Evolutionary conservation across 2,113 vertebrate species (phyloP).

Genomic region (Sylvia atricapilla): DNA sequence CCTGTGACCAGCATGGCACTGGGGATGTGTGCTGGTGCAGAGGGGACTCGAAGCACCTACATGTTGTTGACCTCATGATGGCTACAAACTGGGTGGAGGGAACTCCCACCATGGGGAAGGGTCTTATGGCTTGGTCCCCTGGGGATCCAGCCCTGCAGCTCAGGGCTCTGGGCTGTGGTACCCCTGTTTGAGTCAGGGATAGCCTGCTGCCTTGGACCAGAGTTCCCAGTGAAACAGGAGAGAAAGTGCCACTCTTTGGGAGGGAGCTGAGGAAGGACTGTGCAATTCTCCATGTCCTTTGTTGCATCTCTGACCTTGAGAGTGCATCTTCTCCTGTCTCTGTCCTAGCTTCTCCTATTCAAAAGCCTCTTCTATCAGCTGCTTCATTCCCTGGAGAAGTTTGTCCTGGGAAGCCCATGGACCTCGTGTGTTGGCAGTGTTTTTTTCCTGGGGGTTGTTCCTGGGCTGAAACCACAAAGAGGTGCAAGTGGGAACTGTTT

Average conservation of each 20-base stretch:
- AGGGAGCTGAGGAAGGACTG: neutral
- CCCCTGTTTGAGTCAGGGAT: neutral
- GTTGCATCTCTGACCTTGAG: neutral
- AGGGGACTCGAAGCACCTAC: neutral
- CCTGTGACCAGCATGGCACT: rapidly evolving
- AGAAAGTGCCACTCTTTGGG: neutral
- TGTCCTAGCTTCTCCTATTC: neutral
- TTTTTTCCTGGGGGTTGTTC: neutral
- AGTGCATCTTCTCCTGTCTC: neutral
- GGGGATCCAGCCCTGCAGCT: neutral
- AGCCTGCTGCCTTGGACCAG: neutral
- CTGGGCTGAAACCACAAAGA: neutral
- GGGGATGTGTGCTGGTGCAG: rapidly evolving
- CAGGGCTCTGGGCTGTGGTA: neutral
- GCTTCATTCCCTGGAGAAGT: neutral
- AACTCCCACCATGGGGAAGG: rapidly evolving
- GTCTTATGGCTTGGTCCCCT: neutral
- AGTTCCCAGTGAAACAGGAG: neutral
- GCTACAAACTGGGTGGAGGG: neutral
- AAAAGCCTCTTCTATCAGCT: neutral
- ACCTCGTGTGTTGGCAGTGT: rapidly evolving
- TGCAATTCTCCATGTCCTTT: neutral
- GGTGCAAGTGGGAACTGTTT: neutral
- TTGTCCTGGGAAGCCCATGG: neutral
- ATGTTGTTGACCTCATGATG: neutral